Conservation (phyloP, 1,140 invertebrate species). For the Grapholita molesta region DNA sequence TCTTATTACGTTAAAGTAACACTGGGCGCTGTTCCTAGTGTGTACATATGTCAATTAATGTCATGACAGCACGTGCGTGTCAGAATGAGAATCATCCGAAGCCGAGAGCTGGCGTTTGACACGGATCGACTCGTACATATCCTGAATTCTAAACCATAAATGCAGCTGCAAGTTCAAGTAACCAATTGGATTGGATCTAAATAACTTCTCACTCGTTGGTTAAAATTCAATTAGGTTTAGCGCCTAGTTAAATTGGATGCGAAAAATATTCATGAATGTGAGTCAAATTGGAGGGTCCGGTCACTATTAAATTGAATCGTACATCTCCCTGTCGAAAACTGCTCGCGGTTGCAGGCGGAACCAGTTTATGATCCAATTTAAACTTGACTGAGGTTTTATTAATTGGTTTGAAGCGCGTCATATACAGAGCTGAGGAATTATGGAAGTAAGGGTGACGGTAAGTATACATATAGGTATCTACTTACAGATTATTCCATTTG, state of each 20-base stretch:
- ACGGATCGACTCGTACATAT: slow-evolving; percentile 30
- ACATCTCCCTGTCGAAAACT: slow-evolving; percentile 26
- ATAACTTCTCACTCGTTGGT: neutral
- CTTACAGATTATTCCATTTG: neutral
- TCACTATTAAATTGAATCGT: slow-evolving; percentile 27
- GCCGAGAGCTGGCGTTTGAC: slow-evolving; percentile 42
- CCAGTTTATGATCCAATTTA: slow-evolving; percentile 18
- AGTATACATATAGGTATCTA: neutral
- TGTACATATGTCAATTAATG: neutral
- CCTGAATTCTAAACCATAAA: slow-evolving; percentile 2
- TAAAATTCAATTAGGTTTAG: slow-evolving; percentile 1
- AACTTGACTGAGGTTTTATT: slow-evolving; percentile 12
- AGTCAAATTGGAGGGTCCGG: neutral
- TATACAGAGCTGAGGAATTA: neutral
- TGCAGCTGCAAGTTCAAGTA: neutral
- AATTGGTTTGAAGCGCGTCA: slow-evolving; percentile 1
- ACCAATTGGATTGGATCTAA: neutral
- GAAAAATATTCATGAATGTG: slow-evolving; percentile 1
- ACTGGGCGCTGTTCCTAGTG: neutral
- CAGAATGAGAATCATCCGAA: slow-evolving; percentile 41
- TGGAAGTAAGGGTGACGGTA: neutral
- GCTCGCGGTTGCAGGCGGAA: neutral
- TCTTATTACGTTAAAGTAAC: neutral
- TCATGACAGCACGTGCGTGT: slow-evolving; percentile 25
- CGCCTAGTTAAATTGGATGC: neutral